A percentile compares a stretch with the other conserved stretches of the same genome.
Evolutionary conservation across 2,888 invertebrate genomes (phyloP).

Genomic region (Drosophila borborema): DNA sequence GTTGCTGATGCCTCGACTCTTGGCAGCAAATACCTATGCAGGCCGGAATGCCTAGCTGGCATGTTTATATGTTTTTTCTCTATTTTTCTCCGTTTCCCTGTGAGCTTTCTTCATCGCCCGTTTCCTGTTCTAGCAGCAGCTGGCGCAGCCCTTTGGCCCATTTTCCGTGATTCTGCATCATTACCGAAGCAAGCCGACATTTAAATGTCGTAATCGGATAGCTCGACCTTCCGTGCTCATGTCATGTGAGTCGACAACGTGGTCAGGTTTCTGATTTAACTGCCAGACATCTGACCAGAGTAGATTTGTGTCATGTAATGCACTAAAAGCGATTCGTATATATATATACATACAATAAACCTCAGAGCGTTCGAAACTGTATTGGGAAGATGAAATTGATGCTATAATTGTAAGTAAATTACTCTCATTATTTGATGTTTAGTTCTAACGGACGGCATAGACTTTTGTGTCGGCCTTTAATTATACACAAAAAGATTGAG

Average conservation of each 20-base stretch:
- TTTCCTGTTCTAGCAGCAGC: conserved; percentile 26
- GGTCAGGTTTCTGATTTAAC: conserved; percentile 31
- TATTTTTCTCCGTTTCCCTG: conserved; percentile 31
- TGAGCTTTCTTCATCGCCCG: conserved; percentile 25
- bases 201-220: conserved; percentile 70
- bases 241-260: conserved; percentile 36
- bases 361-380: neutral
- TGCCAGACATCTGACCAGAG: conserved; percentile 11
- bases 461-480: too few species aligned
- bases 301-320: conserved; percentile 17
- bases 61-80: conserved; percentile 14
- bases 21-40: conserved; percentile 7
- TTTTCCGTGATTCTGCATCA: conserved; percentile 44
- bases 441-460: neutral
- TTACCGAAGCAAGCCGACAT: conserved; percentile 31
- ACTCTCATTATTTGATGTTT: neutral
- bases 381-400: neutral
- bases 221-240: conserved; percentile 57
- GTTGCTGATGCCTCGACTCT: conserved; percentile 36
- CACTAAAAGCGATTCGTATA: neutral
- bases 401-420: neutral
- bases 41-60: conserved; percentile 22
- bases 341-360: neutral
- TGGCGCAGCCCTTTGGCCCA: conserved; percentile 21
- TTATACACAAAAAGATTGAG: too few species aligned